Base-by-base conservation (phyloP, 2,888 invertebrate genomes). In the Tholera decimalis region DNA sequence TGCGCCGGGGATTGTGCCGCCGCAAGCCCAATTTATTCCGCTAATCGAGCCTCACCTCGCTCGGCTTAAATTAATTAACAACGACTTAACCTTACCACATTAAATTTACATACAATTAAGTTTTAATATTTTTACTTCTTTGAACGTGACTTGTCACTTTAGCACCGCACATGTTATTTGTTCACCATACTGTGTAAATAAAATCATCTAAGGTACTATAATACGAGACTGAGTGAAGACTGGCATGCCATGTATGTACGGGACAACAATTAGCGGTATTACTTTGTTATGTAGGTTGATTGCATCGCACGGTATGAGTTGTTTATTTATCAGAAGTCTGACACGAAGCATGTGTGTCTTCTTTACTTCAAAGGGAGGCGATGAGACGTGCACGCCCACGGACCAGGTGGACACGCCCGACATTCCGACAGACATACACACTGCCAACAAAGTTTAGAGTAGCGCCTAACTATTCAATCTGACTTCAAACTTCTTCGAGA, bases 1-100 rank as follows among this genome's bases (percentile, higher is more conserved):
- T 89, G 89, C 90, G 90, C 83, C 84, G 85, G 92, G 92, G 91
- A 90, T 90, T 89, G 89, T 87, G 89, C 85, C 87, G 87, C 91
- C 90, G 88, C 91, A 91, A 92, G 90, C 91, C 86, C 92, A 93
- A 93, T 94, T 93, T 93, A 94, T 93, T 93, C 89, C 87, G 90
- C 92, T 93, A 94, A 93, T 94, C 92, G 92, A 91, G 90, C 88
- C 85, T 89, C 89, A 92, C 91, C 91, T 91, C 89, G 88, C 89
- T 88, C 84, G 85, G 85, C 85, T 90, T 91, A 91, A 91, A 94
- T 94, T 93, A 93, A 93, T 93, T 92, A 93, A 93, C 90, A 89
- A 88, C 86, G 87, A 90, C 88, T 91, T 89, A 90, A 89, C 89
- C 89, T 86, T 80, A 71, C 75, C 83, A 86, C 88, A 87, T 85